phyloP scores from a whole-genome alignment of 2,113 vertebrate species.

The Lophotis ruficrista region DNA sequence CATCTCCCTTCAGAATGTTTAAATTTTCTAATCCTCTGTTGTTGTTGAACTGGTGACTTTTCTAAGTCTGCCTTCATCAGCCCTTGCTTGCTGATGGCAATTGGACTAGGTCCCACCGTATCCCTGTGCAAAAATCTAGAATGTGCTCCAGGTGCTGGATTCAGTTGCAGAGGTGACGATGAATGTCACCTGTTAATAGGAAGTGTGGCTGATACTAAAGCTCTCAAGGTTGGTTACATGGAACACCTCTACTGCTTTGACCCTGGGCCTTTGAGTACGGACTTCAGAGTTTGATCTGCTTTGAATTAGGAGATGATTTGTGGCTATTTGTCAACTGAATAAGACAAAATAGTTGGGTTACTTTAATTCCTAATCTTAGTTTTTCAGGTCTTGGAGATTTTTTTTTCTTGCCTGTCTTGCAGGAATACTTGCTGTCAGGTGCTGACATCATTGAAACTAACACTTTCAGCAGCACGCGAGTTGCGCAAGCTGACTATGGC shows the following conservation, averaged over 20 bases:
- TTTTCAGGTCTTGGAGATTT: not conserved
- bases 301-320: not conserved
- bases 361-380: not conserved
- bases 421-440: conserved; percentile 93
- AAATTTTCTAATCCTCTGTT: not conserved
- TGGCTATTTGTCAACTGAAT: not conserved
- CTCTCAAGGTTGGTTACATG: not conserved
- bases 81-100: not conserved
- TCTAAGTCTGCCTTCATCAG: not conserved
- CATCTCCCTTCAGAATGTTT: not conserved
- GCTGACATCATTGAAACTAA: conserved; percentile 98
- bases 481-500: conserved; percentile 94
- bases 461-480: conserved; percentile 92
- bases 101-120: not conserved
- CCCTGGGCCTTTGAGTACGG: not conserved
- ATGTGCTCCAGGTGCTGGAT: not conserved
- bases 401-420: not conserved
- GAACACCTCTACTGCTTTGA: not conserved
- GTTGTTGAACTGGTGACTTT: not conserved
- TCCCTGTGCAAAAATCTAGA: not conserved
- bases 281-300: not conserved
- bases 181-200: not conserved
- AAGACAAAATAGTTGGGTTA: not conserved
- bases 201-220: not conserved
- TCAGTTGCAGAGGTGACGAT: not conserved